Conservation (phyloP, 2,888 invertebrate species). For the Phlogophora meticulosa region DNA sequence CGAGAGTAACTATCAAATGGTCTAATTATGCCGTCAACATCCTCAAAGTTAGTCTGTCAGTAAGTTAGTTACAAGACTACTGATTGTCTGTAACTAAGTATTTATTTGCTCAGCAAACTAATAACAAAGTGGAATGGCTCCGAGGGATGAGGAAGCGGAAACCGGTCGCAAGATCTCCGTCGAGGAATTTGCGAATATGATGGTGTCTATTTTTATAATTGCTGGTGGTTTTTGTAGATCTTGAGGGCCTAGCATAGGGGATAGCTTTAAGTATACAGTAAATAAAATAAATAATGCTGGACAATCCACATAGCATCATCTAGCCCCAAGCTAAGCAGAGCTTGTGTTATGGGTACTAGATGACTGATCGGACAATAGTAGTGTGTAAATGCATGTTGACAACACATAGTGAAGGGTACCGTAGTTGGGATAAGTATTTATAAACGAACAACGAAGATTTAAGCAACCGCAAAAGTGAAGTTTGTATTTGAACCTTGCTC, state of each 20-base stretch:
- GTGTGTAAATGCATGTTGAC: too few species aligned
- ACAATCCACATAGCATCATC: too few species aligned
- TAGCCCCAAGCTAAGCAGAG: too few species aligned
- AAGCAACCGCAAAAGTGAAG: too few species aligned
- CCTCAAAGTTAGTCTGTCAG: slow-evolving; percentile 54
- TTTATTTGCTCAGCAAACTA: slow-evolving; percentile 68
- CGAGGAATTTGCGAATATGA: slow-evolving; percentile 27
- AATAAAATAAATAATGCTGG: too few species aligned
- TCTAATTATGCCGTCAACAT: slow-evolving; percentile 62
- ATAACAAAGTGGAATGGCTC: slow-evolving; percentile 63
- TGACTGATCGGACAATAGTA: too few species aligned
- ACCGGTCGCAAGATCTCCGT: slow-evolving; percentile 42
- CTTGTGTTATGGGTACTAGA: too few species aligned
- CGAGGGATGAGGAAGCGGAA: slow-evolving; percentile 49
- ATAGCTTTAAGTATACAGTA: neutral
- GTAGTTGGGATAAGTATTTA: too few species aligned
- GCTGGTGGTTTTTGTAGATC: neutral
- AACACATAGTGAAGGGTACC: too few species aligned
- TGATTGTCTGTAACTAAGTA: slow-evolving; percentile 67
- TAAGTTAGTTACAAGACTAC: slow-evolving; percentile 63
- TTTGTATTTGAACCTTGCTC: too few species aligned
- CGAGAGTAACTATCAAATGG: slow-evolving; percentile 49
- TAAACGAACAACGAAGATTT: too few species aligned
- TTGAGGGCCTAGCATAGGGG: too few species aligned
- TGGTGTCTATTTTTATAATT: slow-evolving; percentile 37